Percentiles rank a stretch among this genome's conserved stretches.
phyloP scores from a whole-genome alignment of 2,113 vertebrate species.

The Phrynosoma platyrhinos region DNA sequence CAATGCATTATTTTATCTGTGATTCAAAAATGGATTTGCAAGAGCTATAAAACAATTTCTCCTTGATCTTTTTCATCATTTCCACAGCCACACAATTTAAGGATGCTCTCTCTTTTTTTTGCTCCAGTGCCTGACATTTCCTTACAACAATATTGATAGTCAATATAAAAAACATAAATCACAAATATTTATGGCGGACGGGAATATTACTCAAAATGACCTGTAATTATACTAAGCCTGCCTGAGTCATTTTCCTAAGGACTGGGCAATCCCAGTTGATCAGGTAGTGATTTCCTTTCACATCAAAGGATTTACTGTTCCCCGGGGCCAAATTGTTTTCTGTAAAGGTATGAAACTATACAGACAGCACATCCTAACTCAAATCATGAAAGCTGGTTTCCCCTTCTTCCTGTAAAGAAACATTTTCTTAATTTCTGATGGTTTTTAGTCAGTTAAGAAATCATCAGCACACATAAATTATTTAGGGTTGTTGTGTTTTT shows the following conservation, averaged over 20 bases:
- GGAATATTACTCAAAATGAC: slow-evolving; percentile 36
- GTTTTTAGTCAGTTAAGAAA: slow-evolving; percentile 55
- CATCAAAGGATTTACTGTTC: slow-evolving; percentile 59
- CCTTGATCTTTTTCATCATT: not conserved
- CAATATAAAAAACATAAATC: slow-evolving; percentile 41
- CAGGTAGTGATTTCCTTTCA: slow-evolving; percentile 66
- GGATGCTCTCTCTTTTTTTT: not conserved
- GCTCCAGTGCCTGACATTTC: slow-evolving; percentile 19
- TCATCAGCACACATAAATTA: slow-evolving; percentile 49
- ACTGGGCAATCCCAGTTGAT: slow-evolving; percentile 21
- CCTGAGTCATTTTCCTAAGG: slow-evolving; percentile 51
- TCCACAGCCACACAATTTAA: not conserved
- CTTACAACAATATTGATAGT: slow-evolving; percentile 20
- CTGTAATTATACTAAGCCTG: slow-evolving; percentile 40
- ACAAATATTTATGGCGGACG: slow-evolving; percentile 46
- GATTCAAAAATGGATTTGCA: slow-evolving; percentile 15
- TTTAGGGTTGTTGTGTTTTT: slow-evolving; percentile 23
- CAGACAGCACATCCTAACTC: slow-evolving; percentile 64
- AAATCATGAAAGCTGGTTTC: slow-evolving; percentile 60
- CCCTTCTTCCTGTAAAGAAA: slow-evolving; percentile 61
- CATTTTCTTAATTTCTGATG: slow-evolving; percentile 60
- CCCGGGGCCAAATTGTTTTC: slow-evolving; percentile 61
- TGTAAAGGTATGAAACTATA: slow-evolving; percentile 61
- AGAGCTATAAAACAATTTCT: slow-evolving; percentile 20
- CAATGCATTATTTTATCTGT: slow-evolving; percentile 20